Percentiles rank a stretch among this genome's conserved stretches.
Conservation (phyloP, 2,888 invertebrate genomes). For the Drosophila ezoana region DNA sequence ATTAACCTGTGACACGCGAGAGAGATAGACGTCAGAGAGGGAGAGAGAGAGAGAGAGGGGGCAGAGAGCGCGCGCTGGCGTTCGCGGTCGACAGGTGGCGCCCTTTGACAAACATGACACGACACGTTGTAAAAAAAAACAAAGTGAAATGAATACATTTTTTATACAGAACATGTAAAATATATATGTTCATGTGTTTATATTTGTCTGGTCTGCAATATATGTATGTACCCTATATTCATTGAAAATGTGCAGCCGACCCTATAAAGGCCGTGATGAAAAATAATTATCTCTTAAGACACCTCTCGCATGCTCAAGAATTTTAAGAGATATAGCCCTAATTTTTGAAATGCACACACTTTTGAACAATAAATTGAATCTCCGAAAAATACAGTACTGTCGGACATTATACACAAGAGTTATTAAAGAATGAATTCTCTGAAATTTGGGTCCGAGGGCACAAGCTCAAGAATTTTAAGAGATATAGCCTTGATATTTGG, state of each 20-base stretch:
- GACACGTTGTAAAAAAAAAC: constrained; percentile 34
- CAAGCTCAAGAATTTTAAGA: too few species aligned
- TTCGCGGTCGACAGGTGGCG: constrained; percentile 53
- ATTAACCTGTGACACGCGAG: constrained; percentile 67
- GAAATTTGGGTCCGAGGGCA: too few species aligned
- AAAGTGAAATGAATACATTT: constrained; percentile 14
- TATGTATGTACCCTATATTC: neutral
- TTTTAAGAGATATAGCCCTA: neutral
- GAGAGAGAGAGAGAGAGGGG: neutral
- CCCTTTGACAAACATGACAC: constrained; percentile 60
- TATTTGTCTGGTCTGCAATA: neutral
- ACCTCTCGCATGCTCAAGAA: neutral
- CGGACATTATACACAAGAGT: neutral
- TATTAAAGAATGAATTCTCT: too few species aligned
- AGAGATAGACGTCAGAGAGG: neutral
- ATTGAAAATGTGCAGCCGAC: neutral
- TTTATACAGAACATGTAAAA: constrained; percentile 9
- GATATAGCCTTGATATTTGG: too few species aligned
- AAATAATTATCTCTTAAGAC: too few species aligned
- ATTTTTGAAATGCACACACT: neutral
- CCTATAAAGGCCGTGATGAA: too few species aligned
- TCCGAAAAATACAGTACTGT: too few species aligned
- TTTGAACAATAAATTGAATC: neutral
- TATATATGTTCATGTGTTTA: neutral
- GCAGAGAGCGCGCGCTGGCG: constrained; percentile 13